Evolutionary conservation across 2,113 vertebrate genomes (phyloP).

Genomic region (Onychostoma macrolepis): DNA sequence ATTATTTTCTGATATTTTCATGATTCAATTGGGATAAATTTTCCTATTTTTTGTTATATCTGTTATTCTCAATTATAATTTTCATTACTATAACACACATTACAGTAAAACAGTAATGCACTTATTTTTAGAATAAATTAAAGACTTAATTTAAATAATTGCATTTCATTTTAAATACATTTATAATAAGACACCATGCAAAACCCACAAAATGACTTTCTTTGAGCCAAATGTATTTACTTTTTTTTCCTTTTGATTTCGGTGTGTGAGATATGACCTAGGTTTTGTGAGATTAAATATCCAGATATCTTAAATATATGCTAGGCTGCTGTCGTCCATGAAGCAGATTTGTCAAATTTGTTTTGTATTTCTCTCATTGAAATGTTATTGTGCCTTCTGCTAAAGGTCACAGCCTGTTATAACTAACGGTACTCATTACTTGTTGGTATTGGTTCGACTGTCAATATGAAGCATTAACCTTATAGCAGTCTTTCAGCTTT

Average conservation of each 20-base stretch:
- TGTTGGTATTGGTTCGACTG: slow-evolving; percentile 48
- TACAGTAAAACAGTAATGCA: not conserved
- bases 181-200: not conserved
- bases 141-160: not conserved
- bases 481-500: slow-evolving; percentile 63
- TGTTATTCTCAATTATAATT: not conserved
- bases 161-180: not conserved
- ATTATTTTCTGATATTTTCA: not conserved
- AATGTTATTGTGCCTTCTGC: slow-evolving; percentile 73
- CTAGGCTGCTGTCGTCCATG: slow-evolving; percentile 54
- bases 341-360: slow-evolving; percentile 52
- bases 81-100: not conserved
- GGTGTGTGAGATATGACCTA: not conserved
- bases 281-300: not conserved
- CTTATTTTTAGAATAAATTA: not conserved
- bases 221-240: no score
- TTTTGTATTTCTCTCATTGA: slow-evolving; percentile 61
- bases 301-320: slow-evolving; percentile 9
- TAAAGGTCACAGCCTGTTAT: slow-evolving; percentile 67
- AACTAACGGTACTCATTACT: slow-evolving; percentile 48
- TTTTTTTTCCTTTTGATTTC: not conserved
- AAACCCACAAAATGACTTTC: not conserved
- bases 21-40: not conserved
- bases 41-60: not conserved
- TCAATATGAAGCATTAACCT: slow-evolving; percentile 57